Conservation (phyloP, 2,888 invertebrate genomes). For the Lithophane socia region DNA sequence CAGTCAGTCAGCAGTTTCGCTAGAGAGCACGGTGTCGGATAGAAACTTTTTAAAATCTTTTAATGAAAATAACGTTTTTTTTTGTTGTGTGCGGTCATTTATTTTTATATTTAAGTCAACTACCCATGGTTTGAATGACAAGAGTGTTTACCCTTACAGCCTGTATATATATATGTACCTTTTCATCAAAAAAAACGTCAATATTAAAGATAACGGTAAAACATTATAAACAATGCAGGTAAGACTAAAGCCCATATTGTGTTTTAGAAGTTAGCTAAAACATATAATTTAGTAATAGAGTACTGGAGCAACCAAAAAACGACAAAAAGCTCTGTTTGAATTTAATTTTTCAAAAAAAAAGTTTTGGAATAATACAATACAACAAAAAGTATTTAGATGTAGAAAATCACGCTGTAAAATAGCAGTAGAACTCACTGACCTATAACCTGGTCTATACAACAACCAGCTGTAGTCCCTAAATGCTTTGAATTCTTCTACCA, state of each 20-base stretch:
- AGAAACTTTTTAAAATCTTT: too few relatives aligned
- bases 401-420: slow-evolving; percentile 57
- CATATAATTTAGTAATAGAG: background rate
- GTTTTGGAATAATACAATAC: background rate
- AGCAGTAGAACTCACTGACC: slow-evolving; percentile 53
- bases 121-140: too few relatives aligned
- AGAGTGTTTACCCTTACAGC: too few relatives aligned
- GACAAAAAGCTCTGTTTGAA: background rate
- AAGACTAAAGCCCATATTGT: slow-evolving; percentile 14
- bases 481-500: slow-evolving; percentile 37
- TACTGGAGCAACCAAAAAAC: slow-evolving; percentile 16
- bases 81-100: too few relatives aligned
- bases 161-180: background rate
- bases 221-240: slow-evolving; percentile 1
- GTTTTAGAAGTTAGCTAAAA: background rate
- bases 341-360: background rate
- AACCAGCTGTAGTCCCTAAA: slow-evolving; percentile 37
- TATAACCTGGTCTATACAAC: slow-evolving; percentile 1
- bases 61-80: too few relatives aligned
- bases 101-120: too few relatives aligned
- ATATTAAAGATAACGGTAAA: background rate
- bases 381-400: slow-evolving; percentile 49
- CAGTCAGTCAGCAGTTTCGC: too few relatives aligned
- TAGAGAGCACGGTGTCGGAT: too few relatives aligned
- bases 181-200: background rate